These are phyloP conservation scores for Acholoe squamosa DNA, from an alignment of 2,888 invertebrate species.

Conservation along the genomic window DNA sequence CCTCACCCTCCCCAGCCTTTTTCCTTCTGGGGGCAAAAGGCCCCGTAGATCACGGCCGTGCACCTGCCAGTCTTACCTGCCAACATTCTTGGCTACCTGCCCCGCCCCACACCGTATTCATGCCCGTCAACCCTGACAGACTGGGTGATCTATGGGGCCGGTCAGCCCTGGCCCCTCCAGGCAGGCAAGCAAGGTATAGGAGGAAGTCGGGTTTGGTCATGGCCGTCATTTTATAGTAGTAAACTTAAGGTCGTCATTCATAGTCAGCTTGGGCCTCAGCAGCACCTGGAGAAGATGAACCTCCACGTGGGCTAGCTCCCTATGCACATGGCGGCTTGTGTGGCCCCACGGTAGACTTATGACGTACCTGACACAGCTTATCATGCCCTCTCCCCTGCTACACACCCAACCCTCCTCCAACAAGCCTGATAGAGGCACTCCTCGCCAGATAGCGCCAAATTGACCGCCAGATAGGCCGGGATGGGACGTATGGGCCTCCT, in stretches of 20 bases:
- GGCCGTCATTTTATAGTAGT: constrained; percentile 32
- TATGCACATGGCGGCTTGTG: constrained; percentile 33
- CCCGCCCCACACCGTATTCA: constrained; percentile 38
- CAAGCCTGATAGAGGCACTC: neutral
- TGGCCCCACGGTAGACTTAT: constrained; percentile 48
- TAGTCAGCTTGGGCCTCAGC: neutral
- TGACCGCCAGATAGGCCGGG: constrained; percentile 40
- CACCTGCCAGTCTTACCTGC: constrained; percentile 49
- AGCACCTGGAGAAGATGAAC: constrained; percentile 35
- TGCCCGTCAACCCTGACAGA: constrained; percentile 24
- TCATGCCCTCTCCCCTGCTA: neutral
- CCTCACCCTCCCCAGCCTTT: neutral
- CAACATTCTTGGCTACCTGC: constrained; percentile 32
- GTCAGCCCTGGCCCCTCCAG: constrained; percentile 16
- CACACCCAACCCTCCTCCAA: neutral
- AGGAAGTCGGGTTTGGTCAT: neutral
- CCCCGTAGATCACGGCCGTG: neutral
- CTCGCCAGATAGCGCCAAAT: constrained; percentile 38
- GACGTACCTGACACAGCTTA: constrained; percentile 59
- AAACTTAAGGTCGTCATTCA: constrained; percentile 40
- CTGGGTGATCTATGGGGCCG: constrained; percentile 46
- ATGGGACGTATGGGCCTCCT: neutral
- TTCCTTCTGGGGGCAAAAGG: neutral
- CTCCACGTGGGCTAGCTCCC: constrained; percentile 8
- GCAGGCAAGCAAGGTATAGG: neutral